Conservation (phyloP, 2,888 invertebrate genomes). For the Acholoe squamosa region DNA sequence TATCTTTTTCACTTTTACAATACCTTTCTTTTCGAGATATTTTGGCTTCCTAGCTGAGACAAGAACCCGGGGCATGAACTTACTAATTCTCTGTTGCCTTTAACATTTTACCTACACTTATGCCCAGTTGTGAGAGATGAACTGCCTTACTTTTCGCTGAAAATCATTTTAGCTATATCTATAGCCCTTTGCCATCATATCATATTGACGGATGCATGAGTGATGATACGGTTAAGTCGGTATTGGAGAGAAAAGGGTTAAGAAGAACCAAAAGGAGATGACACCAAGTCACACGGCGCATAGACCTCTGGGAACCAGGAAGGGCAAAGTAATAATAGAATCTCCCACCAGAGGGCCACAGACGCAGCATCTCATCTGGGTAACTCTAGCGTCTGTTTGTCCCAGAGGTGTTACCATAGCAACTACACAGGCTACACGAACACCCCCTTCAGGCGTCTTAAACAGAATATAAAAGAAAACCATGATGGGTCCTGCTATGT, state of each 20-base stretch:
- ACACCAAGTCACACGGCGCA: neutral
- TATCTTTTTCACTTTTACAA: neutral
- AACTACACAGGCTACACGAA: neutral
- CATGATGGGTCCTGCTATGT: conserved; percentile 32
- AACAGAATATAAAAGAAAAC: neutral
- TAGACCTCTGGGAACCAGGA: neutral
- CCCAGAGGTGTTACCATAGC: conserved; percentile 33
- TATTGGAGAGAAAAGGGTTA: no score
- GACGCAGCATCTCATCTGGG: neutral
- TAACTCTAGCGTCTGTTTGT: conserved; percentile 3
- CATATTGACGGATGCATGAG: neutral
- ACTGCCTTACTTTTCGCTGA: no score
- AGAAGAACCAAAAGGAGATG: neutral
- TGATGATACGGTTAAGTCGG: neutral
- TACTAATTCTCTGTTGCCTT: no score
- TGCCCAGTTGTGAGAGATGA: no score
- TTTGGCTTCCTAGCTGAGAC: no score
- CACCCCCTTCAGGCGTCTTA: neutral
- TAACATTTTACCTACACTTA: no score
- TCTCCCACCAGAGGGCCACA: neutral
- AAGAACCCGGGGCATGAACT: no score
- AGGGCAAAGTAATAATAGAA: conserved; percentile 12
- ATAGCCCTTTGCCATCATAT: neutral
- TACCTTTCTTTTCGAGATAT: neutral
- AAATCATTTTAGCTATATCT: neutral